Evolutionary conservation across 2,888 invertebrate genomes (phyloP).

Genomic region (Rotaria macrura): DNA sequence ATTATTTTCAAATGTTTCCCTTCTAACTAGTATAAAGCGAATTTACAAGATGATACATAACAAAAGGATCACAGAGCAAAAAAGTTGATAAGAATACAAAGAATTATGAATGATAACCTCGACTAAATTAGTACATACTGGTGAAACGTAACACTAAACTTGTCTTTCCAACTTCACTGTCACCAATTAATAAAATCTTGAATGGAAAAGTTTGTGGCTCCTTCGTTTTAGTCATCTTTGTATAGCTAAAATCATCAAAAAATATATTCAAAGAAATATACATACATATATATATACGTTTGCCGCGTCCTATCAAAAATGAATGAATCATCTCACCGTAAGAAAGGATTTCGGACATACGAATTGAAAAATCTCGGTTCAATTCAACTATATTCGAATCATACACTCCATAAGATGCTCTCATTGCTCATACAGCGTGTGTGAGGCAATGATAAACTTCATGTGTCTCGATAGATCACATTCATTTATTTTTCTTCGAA

Average conservation of each 20-base stretch:
- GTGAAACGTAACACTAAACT: constrained; percentile 57
- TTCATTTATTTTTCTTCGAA: too few relatives aligned
- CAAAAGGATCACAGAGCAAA: too few relatives aligned
- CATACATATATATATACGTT: not conserved
- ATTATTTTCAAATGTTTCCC: too few relatives aligned
- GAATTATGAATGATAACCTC: too few relatives aligned
- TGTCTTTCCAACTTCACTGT: constrained; percentile 55
- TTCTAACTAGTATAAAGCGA: too few relatives aligned
- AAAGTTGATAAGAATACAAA: too few relatives aligned
- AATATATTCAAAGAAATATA: not conserved
- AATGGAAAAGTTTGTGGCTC: constrained; percentile 53
- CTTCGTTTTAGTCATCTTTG: not conserved
- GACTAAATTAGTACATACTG: constrained; percentile 49
- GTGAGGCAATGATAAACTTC: too few relatives aligned
- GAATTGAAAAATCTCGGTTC: not conserved
- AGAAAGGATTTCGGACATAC: not conserved
- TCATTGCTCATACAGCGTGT: not conserved
- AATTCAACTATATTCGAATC: too few relatives aligned
- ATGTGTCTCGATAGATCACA: too few relatives aligned
- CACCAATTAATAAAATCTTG: constrained; percentile 56
- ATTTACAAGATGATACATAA: too few relatives aligned
- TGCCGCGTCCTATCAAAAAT: not conserved
- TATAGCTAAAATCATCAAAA: not conserved
- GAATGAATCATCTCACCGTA: not conserved
- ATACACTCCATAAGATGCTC: too few relatives aligned